Base-by-base conservation (phyloP, 64 coral and sea anemone species). In the Porites lutea region DNA sequence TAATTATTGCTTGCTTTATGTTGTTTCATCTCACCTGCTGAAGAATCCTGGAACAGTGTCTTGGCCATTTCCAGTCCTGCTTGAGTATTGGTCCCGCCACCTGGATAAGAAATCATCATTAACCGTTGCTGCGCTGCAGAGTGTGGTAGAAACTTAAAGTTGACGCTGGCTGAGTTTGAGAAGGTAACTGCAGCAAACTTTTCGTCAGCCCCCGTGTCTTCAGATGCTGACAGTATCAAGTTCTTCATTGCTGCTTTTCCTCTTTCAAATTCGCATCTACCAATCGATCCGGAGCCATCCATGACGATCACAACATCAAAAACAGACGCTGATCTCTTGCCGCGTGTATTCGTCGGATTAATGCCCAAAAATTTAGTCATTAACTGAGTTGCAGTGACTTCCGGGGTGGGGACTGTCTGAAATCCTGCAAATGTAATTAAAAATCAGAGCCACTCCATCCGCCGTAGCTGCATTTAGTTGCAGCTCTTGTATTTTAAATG, bases 221-320 rank as follows among this genome's bases (percentile, higher is more conserved):
- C 1, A 13, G 75, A 11, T 12, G 75, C 14, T 8, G 16, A 68
- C 22, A 18, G 10, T 68, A 15, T 16, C 65, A 15, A 19, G 65
- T 15, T 5, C 6, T 89, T 52, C 4, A 89, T 51, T 2, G 87
- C 87, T 0, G 9, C 19, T 18, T 76, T 51, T 46, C 71, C 73
- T 73, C 48, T 51, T 15, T 71, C 75, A 65, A 89, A 89, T 53
- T 89, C 75, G 8, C 60, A 46, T 15, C 47, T 73, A 0, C 70
- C 70, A 18, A 76, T 15, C 15, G 87, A 89, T 43, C 59, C 59
- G 18, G 87, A 89, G 0, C 51, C 73, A 37, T 89, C 87, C 8
- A 89, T 77, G 53, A 89, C 61, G 4, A 89, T 77, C 21, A 89
- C 22, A 48, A 89, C 87, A 27, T 89, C 87, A n/a, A n/a, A n/a